Percentiles rank a stretch among this genome's conserved stretches.
Evolutionary conservation across 2,888 invertebrate species (phyloP).

Genomic region (Herminia tarsipennalis): DNA sequence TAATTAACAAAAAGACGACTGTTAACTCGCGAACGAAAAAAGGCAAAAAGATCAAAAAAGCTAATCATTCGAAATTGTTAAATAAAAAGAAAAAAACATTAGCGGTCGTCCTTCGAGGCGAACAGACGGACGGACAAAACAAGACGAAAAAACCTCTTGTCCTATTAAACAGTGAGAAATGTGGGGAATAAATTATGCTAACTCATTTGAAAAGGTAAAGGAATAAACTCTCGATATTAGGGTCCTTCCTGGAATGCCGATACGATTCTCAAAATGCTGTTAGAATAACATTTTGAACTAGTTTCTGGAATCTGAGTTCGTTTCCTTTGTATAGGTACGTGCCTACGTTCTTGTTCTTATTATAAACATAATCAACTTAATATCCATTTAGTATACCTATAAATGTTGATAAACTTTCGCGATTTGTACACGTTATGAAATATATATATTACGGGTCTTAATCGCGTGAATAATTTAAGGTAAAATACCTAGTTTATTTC

Average conservation of each 20-base stretch:
- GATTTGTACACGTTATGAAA: no score
- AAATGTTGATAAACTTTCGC: no score
- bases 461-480: no score
- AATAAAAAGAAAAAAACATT: conserved; percentile 39
- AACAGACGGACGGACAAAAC: conserved; percentile 34
- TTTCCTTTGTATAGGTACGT: no score
- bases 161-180: conserved; percentile 72
- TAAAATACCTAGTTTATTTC: no score
- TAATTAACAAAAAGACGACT: no score
- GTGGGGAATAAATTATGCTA: conserved; percentile 69
- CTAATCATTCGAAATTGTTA: conserved; percentile 36
- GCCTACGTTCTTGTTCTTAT: no score
- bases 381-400: no score
- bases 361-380: no score
- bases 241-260: conserved; percentile 49
- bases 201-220: conserved; percentile 50
- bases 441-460: no score
- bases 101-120: conserved; percentile 20
- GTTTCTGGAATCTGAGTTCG: no score
- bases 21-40: no score
- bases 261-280: conserved; percentile 38
- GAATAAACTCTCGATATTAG: conserved; percentile 45
- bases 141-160: conserved; percentile 60
- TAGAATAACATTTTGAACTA: conserved; percentile 1
- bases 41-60: conserved; percentile 24